Evolutionary conservation across 2,888 invertebrate species (phyloP).

Genomic region (Papilio protenor): DNA sequence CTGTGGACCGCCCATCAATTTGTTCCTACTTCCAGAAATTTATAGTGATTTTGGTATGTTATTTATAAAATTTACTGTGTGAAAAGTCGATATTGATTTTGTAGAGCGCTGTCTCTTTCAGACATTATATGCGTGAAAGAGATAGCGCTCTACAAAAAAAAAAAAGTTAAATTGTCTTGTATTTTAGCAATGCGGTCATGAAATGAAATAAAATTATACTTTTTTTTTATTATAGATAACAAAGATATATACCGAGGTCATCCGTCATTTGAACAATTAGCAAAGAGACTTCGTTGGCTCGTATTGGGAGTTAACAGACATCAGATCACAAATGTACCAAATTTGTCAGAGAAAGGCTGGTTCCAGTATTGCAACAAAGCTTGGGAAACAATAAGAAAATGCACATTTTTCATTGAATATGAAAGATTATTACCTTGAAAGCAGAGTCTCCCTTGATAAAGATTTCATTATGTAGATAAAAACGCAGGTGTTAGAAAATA

Average conservation of each 20-base stretch:
- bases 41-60: conserved; percentile 74
- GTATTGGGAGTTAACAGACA: conserved; percentile 88
- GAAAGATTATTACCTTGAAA: conserved; percentile 88
- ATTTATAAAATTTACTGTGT: no score
- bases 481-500: conserved; percentile 58
- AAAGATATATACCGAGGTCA: conserved; percentile 84
- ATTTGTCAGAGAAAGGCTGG: conserved; percentile 92
- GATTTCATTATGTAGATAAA: conserved; percentile 47
- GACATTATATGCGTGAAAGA: no score
- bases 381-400: conserved; percentile 94
- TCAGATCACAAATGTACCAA: conserved; percentile 87
- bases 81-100: no score
- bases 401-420: conserved; percentile 93
- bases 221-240: conserved; percentile 69
- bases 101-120: no score
- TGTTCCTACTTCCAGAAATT: conserved; percentile 88
- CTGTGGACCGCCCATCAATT: conserved; percentile 86
- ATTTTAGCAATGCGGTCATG: no score
- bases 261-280: conserved; percentile 86
- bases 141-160: no score
- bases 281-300: conserved; percentile 87
- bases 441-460: conserved; percentile 8
- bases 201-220: no score
- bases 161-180: no score
- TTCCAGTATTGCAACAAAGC: conserved; percentile 92